Evolutionary conservation across 2,113 vertebrate genomes (phyloP), one percentile per base, ranked within the genome.

Genomic region (Psammodynastes pulverulentus): DNA sequence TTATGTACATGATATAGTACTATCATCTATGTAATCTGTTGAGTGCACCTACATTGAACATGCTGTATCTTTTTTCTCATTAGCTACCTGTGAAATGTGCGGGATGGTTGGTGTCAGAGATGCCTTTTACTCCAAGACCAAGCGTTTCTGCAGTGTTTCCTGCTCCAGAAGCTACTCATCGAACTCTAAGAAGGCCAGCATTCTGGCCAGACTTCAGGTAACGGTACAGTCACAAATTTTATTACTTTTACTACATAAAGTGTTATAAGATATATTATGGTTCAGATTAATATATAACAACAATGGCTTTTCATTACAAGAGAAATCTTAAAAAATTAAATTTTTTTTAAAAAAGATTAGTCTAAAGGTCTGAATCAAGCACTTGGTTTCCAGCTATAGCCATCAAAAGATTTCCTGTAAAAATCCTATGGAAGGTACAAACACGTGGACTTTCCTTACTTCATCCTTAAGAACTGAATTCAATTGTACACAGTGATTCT

Each of bases 131-230:
- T 99, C 99, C 92, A 99, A 99, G 98, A 99, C 99, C 17, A 99
- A 99, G 96, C 98, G 99, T 94, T 99, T 99, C 97, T 99, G 99
- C 97, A 99, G 99, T 15, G 99, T 99, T 67, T 99, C 99, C 0
- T 99, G 99, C 97, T 99, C 99, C 90, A 98, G 99, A 97, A 99
- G 99, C 96, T 99, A 99, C 62, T 99, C 99, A 4, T 99, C 99
- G 23, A 99, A 99, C 97, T 99, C 99, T 93, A 99, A 99, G 98
- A 99, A 99, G 98, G 99, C 99, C 96, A 99, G 99, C 98, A 99
- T 99, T 98, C 97, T 99, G 98, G 99, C 99, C 95, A 98, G 99
- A 97, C 98, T 99, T 98, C 99, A 99, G 98, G 99, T 99, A 98
- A 97, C 94, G 95, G 94, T 97, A 97, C 97, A 96, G 95, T 97